Percentiles rank a stretch among this genome's conserved stretches.
phyloP scores from a whole-genome alignment of 2,113 vertebrate species.

The Datnioides undecimradiatus region DNA sequence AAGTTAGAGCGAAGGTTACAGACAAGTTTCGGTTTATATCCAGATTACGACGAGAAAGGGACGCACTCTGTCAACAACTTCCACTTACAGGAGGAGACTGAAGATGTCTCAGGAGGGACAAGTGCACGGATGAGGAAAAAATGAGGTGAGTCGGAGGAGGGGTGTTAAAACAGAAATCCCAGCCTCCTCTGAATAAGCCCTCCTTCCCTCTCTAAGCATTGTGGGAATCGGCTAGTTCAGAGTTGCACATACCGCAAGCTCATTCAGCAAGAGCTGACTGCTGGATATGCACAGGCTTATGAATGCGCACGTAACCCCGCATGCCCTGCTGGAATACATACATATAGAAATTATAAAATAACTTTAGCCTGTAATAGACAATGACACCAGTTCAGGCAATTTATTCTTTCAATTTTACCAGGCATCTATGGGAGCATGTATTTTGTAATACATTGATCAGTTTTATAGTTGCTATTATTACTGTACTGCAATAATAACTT shows the following conservation, averaged over 20 bases:
- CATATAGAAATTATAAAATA: too few species aligned
- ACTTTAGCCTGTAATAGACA: neutral
- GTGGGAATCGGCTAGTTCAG: constrained; percentile 45
- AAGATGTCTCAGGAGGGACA: constrained; percentile 46
- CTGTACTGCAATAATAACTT: neutral
- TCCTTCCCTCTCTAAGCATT: constrained; percentile 57
- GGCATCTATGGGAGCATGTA: neutral
- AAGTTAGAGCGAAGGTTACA: too few species aligned
- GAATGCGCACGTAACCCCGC: too few species aligned
- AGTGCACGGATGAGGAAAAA: constrained; percentile 55
- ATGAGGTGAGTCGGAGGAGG: constrained; percentile 2
- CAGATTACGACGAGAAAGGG: neutral
- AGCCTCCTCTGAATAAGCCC: constrained; percentile 29
- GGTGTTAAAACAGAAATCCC: constrained; percentile 27
- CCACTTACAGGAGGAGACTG: neutral
- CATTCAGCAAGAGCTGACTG: constrained; percentile 1
- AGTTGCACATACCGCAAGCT: constrained; percentile 10
- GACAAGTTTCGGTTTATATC: neutral
- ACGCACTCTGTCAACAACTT: neutral
- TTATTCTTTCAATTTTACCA: neutral
- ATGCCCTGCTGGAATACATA: neutral
- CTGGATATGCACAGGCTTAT: too few species aligned
- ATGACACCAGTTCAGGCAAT: neutral
- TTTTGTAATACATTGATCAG: neutral
- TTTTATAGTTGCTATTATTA: neutral